These are phyloP conservation scores for Cherax quadricarinatus DNA, from an alignment of 1,140 invertebrate species.

Conservation along the genomic window DNA sequence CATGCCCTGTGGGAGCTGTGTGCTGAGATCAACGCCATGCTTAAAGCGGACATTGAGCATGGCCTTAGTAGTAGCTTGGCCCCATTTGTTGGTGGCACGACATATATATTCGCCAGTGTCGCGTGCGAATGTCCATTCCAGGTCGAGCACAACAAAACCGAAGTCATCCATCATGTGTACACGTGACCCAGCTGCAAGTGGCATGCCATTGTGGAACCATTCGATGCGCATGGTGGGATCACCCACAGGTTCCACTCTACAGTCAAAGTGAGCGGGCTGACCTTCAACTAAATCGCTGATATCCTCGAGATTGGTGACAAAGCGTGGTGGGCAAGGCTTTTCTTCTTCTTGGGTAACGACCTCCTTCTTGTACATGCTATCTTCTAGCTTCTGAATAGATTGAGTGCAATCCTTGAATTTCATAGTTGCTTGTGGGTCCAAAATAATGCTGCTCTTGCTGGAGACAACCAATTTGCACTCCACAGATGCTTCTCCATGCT, in stretches of 20 bases:
- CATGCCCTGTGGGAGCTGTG: conserved; percentile 94
- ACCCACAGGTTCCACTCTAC: conserved; percentile 90
- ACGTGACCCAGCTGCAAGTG: conserved; percentile 90
- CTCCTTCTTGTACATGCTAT: conserved; percentile 90
- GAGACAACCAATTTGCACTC: conserved; percentile 88
- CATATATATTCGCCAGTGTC: conserved; percentile 93
- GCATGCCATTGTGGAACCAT: conserved; percentile 95
- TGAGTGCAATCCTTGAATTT: conserved; percentile 81
- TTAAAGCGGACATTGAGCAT: conserved; percentile 85
- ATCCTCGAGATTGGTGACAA: conserved; percentile 86
- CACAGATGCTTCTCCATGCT: conserved; percentile 91
- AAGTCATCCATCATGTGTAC: conserved; percentile 95
- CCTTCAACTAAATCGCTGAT: conserved; percentile 81
- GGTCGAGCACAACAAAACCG: conserved; percentile 92
- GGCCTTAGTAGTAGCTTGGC: conserved; percentile 88
- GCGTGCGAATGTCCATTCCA: conserved; percentile 90
- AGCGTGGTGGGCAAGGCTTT: conserved; percentile 89
- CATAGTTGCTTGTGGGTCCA: conserved; percentile 83
- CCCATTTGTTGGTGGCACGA: conserved; percentile 90
- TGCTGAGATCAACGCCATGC: conserved; percentile 92
- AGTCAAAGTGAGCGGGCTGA: conserved; percentile 93
- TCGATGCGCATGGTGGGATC: conserved; percentile 93
- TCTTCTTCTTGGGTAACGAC: conserved; percentile 86
- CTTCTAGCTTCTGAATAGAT: conserved; percentile 92
- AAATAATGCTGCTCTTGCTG: conserved; percentile 88